phyloP scores from a whole-genome alignment of 2,113 vertebrate species.

The Donacobius atricapilla region DNA sequence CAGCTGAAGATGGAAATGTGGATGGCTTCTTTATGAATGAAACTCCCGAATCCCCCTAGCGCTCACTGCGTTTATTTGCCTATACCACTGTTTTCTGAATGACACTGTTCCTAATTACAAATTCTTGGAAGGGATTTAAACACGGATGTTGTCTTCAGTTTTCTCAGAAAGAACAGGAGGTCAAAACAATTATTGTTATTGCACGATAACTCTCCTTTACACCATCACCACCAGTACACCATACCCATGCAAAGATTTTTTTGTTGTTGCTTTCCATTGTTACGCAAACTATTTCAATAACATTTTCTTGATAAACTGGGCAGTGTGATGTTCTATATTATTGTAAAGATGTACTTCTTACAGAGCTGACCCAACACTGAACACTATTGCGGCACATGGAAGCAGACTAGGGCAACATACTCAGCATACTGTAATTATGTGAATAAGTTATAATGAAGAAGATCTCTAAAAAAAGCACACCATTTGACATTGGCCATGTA shows the following conservation, averaged over 20 bases:
- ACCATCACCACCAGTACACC: neutral
- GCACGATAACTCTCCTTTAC: neutral
- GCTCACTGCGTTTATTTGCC: neutral
- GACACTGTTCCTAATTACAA: neutral
- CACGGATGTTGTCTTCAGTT: neutral
- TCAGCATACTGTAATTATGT: constrained; percentile 6
- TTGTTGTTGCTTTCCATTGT: neutral
- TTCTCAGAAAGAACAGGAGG: neutral
- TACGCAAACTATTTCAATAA: neutral
- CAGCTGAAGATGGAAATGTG: neutral
- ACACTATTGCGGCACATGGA: neutral
- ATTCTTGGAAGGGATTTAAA: neutral
- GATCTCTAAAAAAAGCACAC: constrained; percentile 35
- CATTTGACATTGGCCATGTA: constrained; percentile 21
- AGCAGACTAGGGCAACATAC: neutral
- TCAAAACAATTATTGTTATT: neutral
- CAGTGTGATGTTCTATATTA: neutral
- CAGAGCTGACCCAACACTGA: neutral
- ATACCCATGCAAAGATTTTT: neutral
- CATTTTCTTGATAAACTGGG: neutral
- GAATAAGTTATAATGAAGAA: constrained; percentile 22
- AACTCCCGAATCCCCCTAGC: neutral
- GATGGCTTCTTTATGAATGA: constrained; percentile 34
- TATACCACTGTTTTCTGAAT: neutral
- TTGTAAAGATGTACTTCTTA: neutral